phyloP scores from a whole-genome alignment of 2,888 invertebrate genomes.

The Teinopalpus imperialis region DNA sequence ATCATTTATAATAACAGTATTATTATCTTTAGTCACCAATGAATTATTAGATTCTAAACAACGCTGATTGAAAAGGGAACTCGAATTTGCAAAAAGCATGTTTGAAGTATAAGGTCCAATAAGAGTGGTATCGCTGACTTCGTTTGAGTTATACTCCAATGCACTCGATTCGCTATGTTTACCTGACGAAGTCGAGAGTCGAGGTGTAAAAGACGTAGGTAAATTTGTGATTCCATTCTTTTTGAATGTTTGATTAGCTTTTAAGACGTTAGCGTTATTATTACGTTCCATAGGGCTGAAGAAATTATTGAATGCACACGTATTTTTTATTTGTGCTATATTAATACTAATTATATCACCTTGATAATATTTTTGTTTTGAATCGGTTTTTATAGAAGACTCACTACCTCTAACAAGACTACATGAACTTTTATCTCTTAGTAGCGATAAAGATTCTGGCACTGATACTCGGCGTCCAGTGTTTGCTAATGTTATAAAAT shows the following conservation, averaged over 20 bases:
- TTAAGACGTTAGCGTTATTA: background rate
- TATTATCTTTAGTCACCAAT: conserved; percentile 1
- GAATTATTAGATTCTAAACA: conserved; percentile 12
- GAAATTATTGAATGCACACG: conserved; percentile 27
- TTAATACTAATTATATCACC: conserved; percentile 49
- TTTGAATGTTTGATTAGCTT: conserved; percentile 9
- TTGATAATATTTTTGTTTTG: conserved; percentile 36
- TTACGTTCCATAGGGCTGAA: background rate
- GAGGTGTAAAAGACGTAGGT: too few species aligned
- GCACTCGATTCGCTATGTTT: conserved; percentile 15
- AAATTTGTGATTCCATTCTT: conserved; percentile 1
- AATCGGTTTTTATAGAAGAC: background rate
- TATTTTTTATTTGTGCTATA: conserved; percentile 45
- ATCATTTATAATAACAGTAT: conserved; percentile 3
- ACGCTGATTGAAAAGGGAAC: conserved; percentile 33
- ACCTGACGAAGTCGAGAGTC: conserved; percentile 5
- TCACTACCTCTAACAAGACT: background rate
- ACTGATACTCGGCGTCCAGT: background rate
- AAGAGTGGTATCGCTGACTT: conserved; percentile 32
- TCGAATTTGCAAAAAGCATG: conserved; percentile 34
- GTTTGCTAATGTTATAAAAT: background rate
- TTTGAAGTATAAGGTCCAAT: conserved; percentile 23
- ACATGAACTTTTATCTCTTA: background rate
- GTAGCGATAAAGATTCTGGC: background rate
- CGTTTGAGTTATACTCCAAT: conserved; percentile 25